Evolutionary conservation across 1,140 invertebrate species (phyloP), one percentile per base, ranked within the genome.

Genomic region (Drosophila malerkotliana): DNA sequence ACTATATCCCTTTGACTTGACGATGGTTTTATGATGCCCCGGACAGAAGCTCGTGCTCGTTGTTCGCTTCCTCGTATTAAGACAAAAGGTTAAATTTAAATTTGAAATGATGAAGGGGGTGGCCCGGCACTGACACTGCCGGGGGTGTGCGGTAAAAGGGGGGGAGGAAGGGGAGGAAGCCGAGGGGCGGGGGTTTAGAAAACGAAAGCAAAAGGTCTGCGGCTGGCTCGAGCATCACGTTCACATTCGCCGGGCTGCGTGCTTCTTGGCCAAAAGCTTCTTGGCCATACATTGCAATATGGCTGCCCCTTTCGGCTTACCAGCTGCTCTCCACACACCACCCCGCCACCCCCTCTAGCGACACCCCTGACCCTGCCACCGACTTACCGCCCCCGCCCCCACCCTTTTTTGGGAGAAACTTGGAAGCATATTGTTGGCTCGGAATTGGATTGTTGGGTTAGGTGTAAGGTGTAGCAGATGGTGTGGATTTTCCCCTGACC

Each of bases 51-150:
- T 69, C 66, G 60, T 77, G 72, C 72, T 77, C 39, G 34, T 26
- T 45, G 55, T 53, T 60, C 53, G 52, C 47, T 32, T 76, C 68
- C 71, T 45, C 79, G 68, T 83, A 88, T 88, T 87, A 88, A 88
- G 83, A 88, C 83, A 88, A 88, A 88, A 88, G 83, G 83, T 89
- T 88, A 88, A 88, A 88, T 88, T 88, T 88, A 89, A 88, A 88
- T 88, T 88, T 88, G 83, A 88, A 88, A 83, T 71, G 76, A 76
- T 76, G 71, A 76, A 64, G 52, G 51, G 72, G 60, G 15, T 24
- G 15, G 44, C 54, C 48, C 34, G 34, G 3, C 41, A 7, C 41
- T 18, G 34, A 12, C 34, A n/a, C 34, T n/a, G 34, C 6, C 41
- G 6, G 15, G 39, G 39, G 39, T 41, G n/a, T 41, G 45, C 32